Percentiles rank a stretch among this genome's conserved stretches.
Evolutionary conservation across 2,113 vertebrate species (phyloP).

Genomic region (Beaufortia kweichowensis): DNA sequence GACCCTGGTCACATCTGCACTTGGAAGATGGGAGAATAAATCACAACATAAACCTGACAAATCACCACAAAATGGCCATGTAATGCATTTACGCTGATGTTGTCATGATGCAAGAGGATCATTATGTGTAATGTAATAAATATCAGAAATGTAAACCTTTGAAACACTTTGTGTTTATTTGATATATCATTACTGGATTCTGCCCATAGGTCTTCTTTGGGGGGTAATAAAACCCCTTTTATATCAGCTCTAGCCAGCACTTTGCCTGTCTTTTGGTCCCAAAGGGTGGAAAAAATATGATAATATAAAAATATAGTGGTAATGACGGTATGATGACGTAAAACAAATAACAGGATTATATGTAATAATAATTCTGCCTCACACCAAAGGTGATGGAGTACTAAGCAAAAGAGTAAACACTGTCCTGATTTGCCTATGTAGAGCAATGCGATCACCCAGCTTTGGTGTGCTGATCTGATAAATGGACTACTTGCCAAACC

Average conservation of each 20-base stretch:
- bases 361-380: neutral
- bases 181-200: neutral
- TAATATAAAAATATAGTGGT: no score
- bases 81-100: slow-evolving; percentile 18
- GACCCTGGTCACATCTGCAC: slow-evolving; percentile 47
- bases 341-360: neutral
- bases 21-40: slow-evolving; percentile 31
- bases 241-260: neutral
- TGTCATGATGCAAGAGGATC: slow-evolving; percentile 1
- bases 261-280: neutral
- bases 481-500: slow-evolving; percentile 54
- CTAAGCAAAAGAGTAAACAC: neutral
- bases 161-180: slow-evolving; percentile 4
- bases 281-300: neutral
- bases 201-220: neutral
- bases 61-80: slow-evolving; percentile 28
- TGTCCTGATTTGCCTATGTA: neutral
- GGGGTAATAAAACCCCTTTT: neutral
- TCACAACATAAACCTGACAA: slow-evolving; percentile 38
- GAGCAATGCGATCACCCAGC: slow-evolving; percentile 39
- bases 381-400: neutral
- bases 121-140: slow-evolving; percentile 17
- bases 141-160: slow-evolving; percentile 14
- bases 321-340: neutral
- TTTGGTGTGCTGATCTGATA: slow-evolving; percentile 38